These are phyloP conservation scores for Adelphocoris suturalis DNA, from an alignment of 2,888 invertebrate genomes.

Conservation along the genomic window DNA sequence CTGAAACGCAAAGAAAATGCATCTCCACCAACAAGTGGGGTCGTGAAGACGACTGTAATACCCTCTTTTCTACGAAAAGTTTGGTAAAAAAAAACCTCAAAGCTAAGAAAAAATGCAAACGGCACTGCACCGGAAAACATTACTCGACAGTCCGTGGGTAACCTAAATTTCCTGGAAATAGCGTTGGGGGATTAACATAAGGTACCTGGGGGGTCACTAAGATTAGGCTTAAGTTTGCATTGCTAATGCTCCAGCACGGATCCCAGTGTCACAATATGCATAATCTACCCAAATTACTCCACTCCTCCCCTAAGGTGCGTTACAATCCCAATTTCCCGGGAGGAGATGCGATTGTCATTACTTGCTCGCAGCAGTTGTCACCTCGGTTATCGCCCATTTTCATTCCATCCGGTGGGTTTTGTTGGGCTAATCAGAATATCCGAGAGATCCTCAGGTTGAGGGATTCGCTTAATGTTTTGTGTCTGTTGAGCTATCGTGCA, in stretches of 20 bases:
- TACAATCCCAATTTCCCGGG: constrained; percentile 38
- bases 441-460: not conserved
- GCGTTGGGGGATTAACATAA: constrained; percentile 61
- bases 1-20: too few species aligned
- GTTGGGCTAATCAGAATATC: not conserved
- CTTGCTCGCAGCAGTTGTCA: constrained; percentile 14
- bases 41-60: too few species aligned
- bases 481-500: not conserved
- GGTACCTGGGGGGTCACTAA: constrained; percentile 69
- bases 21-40: too few species aligned
- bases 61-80: too few species aligned
- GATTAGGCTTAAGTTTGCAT: constrained; percentile 67
- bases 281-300: constrained; percentile 49
- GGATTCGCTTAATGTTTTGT: not conserved
- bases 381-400: constrained; percentile 18
- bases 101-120: not conserved
- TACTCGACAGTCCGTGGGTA: not conserved
- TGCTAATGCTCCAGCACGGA: constrained; percentile 62
- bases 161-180: not conserved
- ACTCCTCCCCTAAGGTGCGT: constrained; percentile 18
- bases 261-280: constrained; percentile 49
- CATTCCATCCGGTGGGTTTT: constrained; percentile 8
- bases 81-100: too few species aligned
- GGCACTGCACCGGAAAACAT: not conserved
- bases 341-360: constrained; percentile 28